Percentiles rank a stretch among this genome's conserved stretches.
Evolutionary conservation across 2,797 vertebrate species (phyloP).

Genomic region (Thripadectes ignobilis): DNA sequence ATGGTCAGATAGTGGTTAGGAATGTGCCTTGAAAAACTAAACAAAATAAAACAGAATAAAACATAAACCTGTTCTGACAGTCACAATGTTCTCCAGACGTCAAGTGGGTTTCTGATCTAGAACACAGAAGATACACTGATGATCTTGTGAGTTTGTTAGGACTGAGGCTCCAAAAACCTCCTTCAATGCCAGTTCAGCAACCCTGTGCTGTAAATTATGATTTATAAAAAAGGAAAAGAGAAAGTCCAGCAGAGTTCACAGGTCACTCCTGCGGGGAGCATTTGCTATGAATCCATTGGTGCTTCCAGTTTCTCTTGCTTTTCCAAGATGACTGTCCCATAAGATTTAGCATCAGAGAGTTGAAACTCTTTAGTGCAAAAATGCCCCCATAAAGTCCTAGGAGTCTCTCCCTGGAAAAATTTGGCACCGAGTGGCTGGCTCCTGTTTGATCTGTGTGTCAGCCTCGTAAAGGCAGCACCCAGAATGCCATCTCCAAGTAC

Average conservation of each 20-base stretch:
- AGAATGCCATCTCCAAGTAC: constrained; percentile 20
- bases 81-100: background rate
- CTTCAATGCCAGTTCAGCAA: constrained; percentile 30
- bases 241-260: constrained; percentile 13
- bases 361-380: constrained; percentile 69
- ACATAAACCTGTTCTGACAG: background rate
- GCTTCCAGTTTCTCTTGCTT: constrained; percentile 6
- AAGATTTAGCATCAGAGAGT: constrained; percentile 42
- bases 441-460: background rate
- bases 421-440: constrained; percentile 72
- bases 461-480: constrained; percentile 9
- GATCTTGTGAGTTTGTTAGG: background rate
- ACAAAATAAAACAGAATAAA: background rate
- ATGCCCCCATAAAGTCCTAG: background rate
- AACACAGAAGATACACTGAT: background rate
- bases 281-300: background rate
- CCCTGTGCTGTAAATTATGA: constrained; percentile 20
- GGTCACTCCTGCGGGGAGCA: background rate
- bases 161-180: background rate
- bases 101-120: background rate
- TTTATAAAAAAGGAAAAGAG: background rate
- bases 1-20: constrained; percentile 72
- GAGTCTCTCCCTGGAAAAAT: constrained; percentile 31
- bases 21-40: constrained; percentile 7
- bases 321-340: background rate